These are phyloP conservation scores for Acholoe squamosa DNA, from an alignment of 2,888 invertebrate genomes.

Conservation along the genomic window DNA sequence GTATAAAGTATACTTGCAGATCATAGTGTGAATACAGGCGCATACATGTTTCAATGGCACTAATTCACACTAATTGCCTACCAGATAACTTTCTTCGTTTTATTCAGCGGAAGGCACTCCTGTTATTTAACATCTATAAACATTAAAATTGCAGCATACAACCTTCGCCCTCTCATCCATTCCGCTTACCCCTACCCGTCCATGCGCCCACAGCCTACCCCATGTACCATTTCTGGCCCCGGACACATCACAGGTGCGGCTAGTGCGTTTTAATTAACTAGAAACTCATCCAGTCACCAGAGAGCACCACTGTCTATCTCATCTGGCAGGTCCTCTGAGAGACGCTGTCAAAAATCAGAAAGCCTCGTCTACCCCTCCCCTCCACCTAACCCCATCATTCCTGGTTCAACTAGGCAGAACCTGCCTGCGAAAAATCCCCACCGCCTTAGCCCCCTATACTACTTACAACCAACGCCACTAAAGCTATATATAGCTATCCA, in stretches of 20 bases:
- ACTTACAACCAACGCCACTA: neutral
- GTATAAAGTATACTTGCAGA: too few relatives aligned
- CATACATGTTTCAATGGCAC: too few relatives aligned
- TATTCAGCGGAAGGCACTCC: too few relatives aligned
- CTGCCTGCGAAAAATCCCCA: conserved; percentile 46
- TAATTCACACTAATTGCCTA: too few relatives aligned
- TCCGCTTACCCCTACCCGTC: neutral
- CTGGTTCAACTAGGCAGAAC: conserved; percentile 16
- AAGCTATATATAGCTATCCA: neutral
- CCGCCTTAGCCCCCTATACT: neutral
- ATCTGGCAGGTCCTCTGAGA: conserved; percentile 39
- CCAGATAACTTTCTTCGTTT: too few relatives aligned
- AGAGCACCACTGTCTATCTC: neutral
- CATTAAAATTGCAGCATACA: too few relatives aligned
- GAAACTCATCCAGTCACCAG: conserved; percentile 40
- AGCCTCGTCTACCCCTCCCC: neutral
- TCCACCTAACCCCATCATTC: too few relatives aligned
- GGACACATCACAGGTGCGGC: conserved; percentile 51
- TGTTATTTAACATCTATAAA: too few relatives aligned
- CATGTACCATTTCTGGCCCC: neutral
- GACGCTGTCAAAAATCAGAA: conserved; percentile 42
- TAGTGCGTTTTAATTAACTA: conserved; percentile 40
- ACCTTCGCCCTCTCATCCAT: neutral
- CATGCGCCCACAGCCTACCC: neutral
- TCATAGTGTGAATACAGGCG: too few relatives aligned